Evolutionary conservation across 2,888 invertebrate genomes (phyloP), one percentile per base, ranked within the genome.

Genomic region (Leucania comma): DNA sequence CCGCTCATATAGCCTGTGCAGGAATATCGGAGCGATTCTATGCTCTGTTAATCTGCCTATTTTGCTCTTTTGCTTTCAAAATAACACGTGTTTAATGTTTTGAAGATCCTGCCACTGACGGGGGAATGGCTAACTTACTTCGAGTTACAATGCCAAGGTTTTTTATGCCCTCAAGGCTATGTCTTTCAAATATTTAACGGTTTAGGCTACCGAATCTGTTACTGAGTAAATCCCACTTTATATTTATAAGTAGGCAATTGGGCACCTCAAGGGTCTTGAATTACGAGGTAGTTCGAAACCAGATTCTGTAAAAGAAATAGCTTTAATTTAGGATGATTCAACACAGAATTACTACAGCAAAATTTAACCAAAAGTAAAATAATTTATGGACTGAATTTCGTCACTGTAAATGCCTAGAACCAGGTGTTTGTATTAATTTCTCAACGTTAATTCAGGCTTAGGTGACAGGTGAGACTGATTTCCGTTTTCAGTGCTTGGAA

Each of bases 71-170:
- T 78, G 67, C 67, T 68, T 54, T 82, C 42, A 58, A 78, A 79
- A 82, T 82, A 77, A 72, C 67, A 72, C 61, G 26, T 62, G 82
- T 81, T 78, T 62, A 48, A 78, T 78, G 72, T 60, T 81, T 53
- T 50, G 24, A 77, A 64, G 61, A 69, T 75, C 12, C 35, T 79
- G 60, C 22, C 4, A 22, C 22, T 58, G 58, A 50, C 61, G 29
- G 12, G 4, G 20, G 24, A 60, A 57, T 54, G 14, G 17, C 17
- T 56, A 32, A 54, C 24, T 48, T n/a, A 58, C n/a, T 46, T 24
- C 24, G 38, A 48, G 35, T 14, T 22, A 50, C 26, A 77, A 42
- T 48, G 38, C 22, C 14, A 64, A 38, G 29, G 10, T 50, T 61
- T 53, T 9, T n/a, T n/a, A 32, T 14, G 20, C 0, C 24, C 35